Evolutionary conservation across 2,797 vertebrate species (phyloP), one percentile per base, ranked within the genome.

Genomic region (Anableps anableps): DNA sequence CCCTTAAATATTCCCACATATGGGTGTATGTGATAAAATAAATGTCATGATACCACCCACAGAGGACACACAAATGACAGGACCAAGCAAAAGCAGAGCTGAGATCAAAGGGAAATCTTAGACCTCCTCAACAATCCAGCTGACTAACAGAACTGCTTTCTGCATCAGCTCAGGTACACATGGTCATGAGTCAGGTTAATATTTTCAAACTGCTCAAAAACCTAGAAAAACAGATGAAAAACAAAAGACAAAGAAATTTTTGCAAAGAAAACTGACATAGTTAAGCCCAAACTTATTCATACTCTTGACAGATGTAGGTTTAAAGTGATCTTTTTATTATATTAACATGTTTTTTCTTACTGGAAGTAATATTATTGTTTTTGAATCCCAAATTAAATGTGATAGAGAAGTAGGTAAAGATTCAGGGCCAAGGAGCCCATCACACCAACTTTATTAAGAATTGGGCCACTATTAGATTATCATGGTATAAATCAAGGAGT

Each of bases 61-160:
- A 16, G 9, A 73, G 47, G 31, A 34, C 45, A 73, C 47, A 34
- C 29, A 50, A 48, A 36, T 74, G 73, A 41, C 34, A 58, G 23
- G 73, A 58, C 50, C 17, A 36, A 53, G 17, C 11, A 77, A 31
- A 26, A 19, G 62, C 23, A 26, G 31, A 43, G 36, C 60, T 60
- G 50, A 41, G 50, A 80, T 75, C 53, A 72, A 76, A 79, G 77
- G 47, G 11, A 17, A 66, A 76, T 43, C 50, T 53, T 51, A 53
- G 48, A 53, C 72, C 34, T 72, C 11, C 72, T 41, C 10, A n/a
- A 41, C 26, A 73, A 80, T 75, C 43, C 17, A 68, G 8, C 38
- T 55, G 29, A 72, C 26, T 45, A 47, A 72, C 45, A 72, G 38
- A 68, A 68, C 21, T 23, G 19, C 41, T 68, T 38, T 41, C 23